These are phyloP conservation scores for Luperina testacea DNA, from an alignment of 2,888 invertebrate genomes.

Conservation along the genomic window DNA sequence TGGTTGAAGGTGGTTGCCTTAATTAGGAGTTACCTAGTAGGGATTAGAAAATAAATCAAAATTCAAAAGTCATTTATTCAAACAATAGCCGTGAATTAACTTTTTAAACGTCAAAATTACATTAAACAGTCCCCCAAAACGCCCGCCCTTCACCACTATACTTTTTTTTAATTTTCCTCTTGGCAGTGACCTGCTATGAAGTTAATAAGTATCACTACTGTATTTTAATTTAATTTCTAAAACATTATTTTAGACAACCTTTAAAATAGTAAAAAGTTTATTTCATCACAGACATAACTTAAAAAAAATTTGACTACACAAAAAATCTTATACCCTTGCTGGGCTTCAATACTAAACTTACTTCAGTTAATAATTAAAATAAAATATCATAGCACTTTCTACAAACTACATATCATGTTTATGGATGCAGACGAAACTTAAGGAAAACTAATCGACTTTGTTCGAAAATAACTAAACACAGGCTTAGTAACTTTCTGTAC, in stretches of 20 bases:
- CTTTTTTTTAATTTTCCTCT: neutral
- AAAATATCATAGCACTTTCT: neutral
- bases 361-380: slow-evolving; percentile 11
- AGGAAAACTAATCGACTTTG: slow-evolving; percentile 20
- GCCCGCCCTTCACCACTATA: neutral
- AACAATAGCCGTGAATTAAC: neutral
- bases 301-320: neutral
- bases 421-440: slow-evolving; percentile 21
- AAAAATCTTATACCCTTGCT: neutral
- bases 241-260: neutral
- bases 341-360: neutral
- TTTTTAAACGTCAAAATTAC: neutral
- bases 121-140: neutral
- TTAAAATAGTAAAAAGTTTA: neutral
- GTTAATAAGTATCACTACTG: neutral
- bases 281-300: neutral
- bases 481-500: slow-evolving; percentile 8
- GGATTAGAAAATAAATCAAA: neutral
- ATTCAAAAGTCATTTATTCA: neutral
- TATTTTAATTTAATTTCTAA: neutral
- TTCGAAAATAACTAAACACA: slow-evolving; percentile 10
- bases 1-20: neutral
- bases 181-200: neutral
- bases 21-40: neutral
- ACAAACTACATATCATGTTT: slow-evolving; percentile 4